These are phyloP conservation scores for Machaerirhynchus nigripectus DNA, from an alignment of 2,113 vertebrate genomes.

Conservation along the genomic window DNA sequence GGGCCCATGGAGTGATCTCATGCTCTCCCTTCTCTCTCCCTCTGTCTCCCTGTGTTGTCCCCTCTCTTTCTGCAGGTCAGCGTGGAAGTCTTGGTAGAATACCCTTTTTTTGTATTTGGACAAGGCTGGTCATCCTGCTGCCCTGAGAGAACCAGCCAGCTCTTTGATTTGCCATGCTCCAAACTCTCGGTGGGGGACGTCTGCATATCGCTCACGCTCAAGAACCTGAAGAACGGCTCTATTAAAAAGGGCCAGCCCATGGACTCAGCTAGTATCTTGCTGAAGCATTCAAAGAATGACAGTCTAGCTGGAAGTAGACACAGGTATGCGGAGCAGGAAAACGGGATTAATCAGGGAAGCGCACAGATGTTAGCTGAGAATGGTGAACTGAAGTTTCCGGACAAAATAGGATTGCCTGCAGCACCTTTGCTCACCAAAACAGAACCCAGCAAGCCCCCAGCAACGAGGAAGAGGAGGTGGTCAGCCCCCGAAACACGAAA, in stretches of 20 bases:
- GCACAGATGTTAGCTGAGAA: constrained; percentile 83
- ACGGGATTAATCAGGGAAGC: constrained; percentile 85
- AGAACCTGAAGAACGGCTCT: constrained; percentile 95
- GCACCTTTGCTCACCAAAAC: constrained; percentile 75
- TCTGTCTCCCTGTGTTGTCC: constrained; percentile 14
- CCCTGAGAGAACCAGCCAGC: constrained; percentile 93
- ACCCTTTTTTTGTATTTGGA: constrained; percentile 99
- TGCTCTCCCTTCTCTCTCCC: constrained; percentile 16
- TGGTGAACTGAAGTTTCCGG: constrained; percentile 85
- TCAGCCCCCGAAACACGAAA: constrained; percentile 95
- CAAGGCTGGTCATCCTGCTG: constrained; percentile 99
- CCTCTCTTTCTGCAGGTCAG: constrained; percentile 83
- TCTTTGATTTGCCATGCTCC: constrained; percentile 95
- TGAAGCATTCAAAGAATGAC: constrained; percentile 84
- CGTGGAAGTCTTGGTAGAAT: constrained; percentile 96
- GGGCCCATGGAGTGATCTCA: neutral
- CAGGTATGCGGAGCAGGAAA: constrained; percentile 87
- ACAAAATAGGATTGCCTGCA: constrained; percentile 77
- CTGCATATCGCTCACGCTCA: constrained; percentile 98
- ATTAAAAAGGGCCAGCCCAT: constrained; percentile 89
- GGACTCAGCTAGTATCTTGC: constrained; percentile 81
- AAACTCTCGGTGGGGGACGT: constrained; percentile 97
- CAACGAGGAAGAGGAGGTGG: constrained; percentile 93
- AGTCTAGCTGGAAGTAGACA: constrained; percentile 73
- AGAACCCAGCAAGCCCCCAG: constrained; percentile 79